A percentile compares a stretch with the other conserved stretches of the same genome.
phyloP scores from a whole-genome alignment of 2,888 invertebrate species.

The Odontocerum albicorne region DNA sequence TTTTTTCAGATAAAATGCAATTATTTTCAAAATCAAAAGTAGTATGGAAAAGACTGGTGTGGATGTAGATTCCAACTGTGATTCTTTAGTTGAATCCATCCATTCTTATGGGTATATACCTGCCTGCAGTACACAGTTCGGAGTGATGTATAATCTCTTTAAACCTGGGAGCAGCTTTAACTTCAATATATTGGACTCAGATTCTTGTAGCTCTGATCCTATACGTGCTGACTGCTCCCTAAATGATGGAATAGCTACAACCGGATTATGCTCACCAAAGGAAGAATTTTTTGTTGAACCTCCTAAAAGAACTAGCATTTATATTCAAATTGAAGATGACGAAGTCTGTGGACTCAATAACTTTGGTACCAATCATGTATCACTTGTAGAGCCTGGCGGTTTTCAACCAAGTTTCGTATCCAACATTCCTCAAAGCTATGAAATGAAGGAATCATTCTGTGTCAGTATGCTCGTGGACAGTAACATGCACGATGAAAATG shows the following conservation, averaged over 20 bases:
- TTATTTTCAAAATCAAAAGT: background rate
- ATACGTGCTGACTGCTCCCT: constrained; percentile 25
- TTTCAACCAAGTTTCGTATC: constrained; percentile 20
- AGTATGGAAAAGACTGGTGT: constrained; percentile 24
- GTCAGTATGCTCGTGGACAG: constrained; percentile 6
- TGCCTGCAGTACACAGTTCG: background rate
- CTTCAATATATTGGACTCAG: constrained; percentile 3
- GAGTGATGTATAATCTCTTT: constrained; percentile 23
- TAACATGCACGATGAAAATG: constrained; percentile 14
- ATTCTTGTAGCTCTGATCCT: constrained; percentile 14
- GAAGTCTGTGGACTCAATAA: constrained; percentile 7
- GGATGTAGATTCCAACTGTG: constrained; percentile 21
- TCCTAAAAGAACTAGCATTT: constrained; percentile 13
- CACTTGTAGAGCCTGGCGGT: constrained; percentile 10
- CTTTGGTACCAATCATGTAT: constrained; percentile 3
- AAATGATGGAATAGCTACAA: constrained; percentile 13
- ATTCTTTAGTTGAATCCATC: constrained; percentile 21
- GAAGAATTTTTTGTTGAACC: constrained; percentile 11
- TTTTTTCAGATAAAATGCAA: constrained; percentile 7
- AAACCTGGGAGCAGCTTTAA: constrained; percentile 25
- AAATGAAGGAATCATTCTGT: constrained; percentile 21
- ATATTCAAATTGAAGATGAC: constrained; percentile 21
- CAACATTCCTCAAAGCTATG: constrained; percentile 12
- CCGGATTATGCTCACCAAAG: constrained; percentile 14
- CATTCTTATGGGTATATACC: constrained; percentile 16